Evolutionary conservation across 2,888 invertebrate species (phyloP), one percentile per base, ranked within the genome.

Genomic region (Eurois occulta): DNA sequence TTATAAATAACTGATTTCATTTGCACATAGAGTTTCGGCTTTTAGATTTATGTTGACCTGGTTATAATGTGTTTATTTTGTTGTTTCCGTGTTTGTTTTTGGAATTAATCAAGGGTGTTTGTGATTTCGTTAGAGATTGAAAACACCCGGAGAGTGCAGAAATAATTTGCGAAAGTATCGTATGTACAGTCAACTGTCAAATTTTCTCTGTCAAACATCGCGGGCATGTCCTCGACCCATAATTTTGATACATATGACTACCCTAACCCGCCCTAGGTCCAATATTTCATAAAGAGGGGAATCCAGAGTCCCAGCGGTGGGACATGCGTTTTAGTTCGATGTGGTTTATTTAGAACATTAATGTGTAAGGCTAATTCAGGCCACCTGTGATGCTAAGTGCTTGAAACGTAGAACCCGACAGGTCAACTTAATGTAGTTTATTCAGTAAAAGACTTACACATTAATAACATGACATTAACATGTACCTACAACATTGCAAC

Each of bases 1-100:
- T 76, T 84, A 84, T 87, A 84, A 87, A 88, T 89, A 88, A 87
- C 78, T 69, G 55, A 86, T 88, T 83, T 78, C 80, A 77, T 83
- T 83, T 71, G 67, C 65, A 69, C 75, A 77, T 80, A 69, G 72
- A 62, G 80, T 82, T 85, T 77, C 18, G 21, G 77, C 43, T 77
- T 78, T 74, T 11, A 46, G 77, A 85, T 87, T 80, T 79, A 83
- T 81, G 82, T 38, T 11, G 24, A 18, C 11, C 24, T 35, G 46
- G 52, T 43, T 68, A 18, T 72, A 52, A 38, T 64, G 38, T 60
- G 70, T 74, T 82, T 67, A 67, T 74, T 77, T 65, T 32, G 58
- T 78, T 75, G 73, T 66, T 43, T 28, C 3, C 18, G 0, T 52
- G n/a, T 28, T 67, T 28, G 60, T 55, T 67, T 67, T 66, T 58